Evolutionary conservation across 2,888 invertebrate species (phyloP), one percentile per base, ranked within the genome.

Genomic region (Lordiphosa andalusiaca): DNA sequence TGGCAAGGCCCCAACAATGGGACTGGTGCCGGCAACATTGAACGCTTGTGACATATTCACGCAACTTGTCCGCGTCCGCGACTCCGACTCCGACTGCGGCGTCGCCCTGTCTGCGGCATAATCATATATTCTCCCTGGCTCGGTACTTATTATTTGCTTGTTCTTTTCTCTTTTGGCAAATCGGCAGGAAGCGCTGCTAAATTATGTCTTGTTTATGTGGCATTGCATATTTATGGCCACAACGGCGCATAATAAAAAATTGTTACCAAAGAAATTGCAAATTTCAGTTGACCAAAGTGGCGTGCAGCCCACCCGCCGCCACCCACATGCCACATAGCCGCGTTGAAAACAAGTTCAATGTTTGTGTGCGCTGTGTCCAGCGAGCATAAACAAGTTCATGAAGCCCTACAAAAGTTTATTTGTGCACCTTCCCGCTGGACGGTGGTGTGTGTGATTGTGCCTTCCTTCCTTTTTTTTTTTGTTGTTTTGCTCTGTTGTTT

Each of bases 121-220:
- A 85, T 73, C 73, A 84, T 85, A 84, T 85, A 78, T 85, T 84
- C 81, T 71, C 76, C 69, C 59, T 53, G 82, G 71, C 63, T 57
- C 67, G 60, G 76, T 76, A 78, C 77, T 83, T 78, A 78, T 83
- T 77, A 77, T 78, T 78, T 83, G 71, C 67, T 62, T 77, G 57
- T 57, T 69, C 78, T 67, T 48, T 51, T n/a, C 38, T 53, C n/a
- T 73, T 80, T 77, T 82, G 84, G 80, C 84, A 83, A 75, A 80
- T 74, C 81, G 85, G 82, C 83, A 80, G 85, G 85, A 84, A 84
- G 77, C 67, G 50, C 76, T 68, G 70, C 69, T 84, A 81, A 81
- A 81, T 81, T 81, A 81, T 81, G 80, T 81, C 84, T 84, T 84
- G 80, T 84, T 81, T 81, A 81, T 81, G 82, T 84, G 84, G 83